A percentile compares a stretch with the other conserved stretches of the same genome.
These are phyloP conservation scores for Geodia barretti DNA, from an alignment of 37 sponge, comb jelly and placozoan genomes.

Conservation along the genomic window DNA sequence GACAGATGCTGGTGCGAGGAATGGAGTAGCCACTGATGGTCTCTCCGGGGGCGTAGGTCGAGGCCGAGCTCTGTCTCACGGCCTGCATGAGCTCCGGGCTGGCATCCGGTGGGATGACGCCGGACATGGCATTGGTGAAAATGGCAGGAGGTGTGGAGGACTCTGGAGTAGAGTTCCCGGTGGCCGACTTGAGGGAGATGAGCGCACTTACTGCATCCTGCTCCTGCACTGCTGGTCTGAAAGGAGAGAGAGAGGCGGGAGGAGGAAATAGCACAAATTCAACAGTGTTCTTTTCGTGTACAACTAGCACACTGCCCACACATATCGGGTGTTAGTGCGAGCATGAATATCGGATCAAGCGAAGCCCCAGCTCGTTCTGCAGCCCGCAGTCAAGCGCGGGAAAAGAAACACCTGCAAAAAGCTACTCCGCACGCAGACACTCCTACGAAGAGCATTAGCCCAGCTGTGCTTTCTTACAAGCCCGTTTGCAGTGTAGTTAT, in stretches of 20 bases:
- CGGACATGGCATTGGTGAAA: slow-evolving; percentile 4
- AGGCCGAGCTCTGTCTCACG: slow-evolving; percentile 30
- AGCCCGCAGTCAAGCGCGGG: neutral
- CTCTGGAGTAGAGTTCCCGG: slow-evolving; percentile 26
- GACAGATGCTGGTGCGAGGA: slow-evolving; percentile 12
- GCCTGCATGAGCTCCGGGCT: slow-evolving; percentile 45
- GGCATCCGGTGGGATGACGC: neutral
- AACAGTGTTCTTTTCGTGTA: too few species aligned
- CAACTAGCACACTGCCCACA: too few species aligned
- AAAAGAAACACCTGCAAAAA: neutral
- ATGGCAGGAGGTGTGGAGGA: slow-evolving; percentile 21
- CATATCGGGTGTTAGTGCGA: too few species aligned
- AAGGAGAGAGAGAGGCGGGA: neutral
- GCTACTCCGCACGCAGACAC: neutral
- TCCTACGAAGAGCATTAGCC: too few species aligned
- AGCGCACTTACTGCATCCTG: slow-evolving; percentile 67
- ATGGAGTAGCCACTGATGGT: slow-evolving; percentile 18
- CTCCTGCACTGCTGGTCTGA: slow-evolving; percentile 48
- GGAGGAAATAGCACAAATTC: neutral
- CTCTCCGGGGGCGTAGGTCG: slow-evolving; percentile 45
- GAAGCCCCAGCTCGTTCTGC: too few species aligned
- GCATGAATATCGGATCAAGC: neutral
- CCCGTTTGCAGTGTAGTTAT: too few species aligned
- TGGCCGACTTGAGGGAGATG: slow-evolving; percentile 24
- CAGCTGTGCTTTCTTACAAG: too few species aligned